Evolutionary conservation across 1,140 invertebrate genomes (phyloP).

Genomic region (Trachymyrmex septentrionalis): DNA sequence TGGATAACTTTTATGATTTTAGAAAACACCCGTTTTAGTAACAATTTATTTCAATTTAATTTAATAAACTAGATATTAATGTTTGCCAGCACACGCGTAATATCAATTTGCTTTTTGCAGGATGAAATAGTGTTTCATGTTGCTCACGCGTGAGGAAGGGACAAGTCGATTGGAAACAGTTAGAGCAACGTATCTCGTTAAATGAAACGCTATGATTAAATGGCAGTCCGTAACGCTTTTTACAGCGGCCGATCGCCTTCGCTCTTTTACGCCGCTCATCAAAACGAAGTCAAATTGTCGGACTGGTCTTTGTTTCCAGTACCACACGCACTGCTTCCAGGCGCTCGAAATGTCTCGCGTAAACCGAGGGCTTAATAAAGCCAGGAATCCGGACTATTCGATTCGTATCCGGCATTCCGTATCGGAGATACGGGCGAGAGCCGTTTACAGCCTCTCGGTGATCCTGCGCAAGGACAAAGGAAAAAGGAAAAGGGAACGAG

Average conservation of each 20-base stretch:
- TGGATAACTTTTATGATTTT: too few species aligned
- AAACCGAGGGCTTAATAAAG: constrained; percentile 77
- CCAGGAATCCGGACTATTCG: constrained; percentile 75
- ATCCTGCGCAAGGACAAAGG: constrained; percentile 63
- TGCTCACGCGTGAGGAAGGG: neutral
- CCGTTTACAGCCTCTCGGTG: constrained; percentile 72
- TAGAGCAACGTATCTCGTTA: constrained; percentile 39
- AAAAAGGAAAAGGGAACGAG: neutral
- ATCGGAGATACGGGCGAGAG: constrained; percentile 70
- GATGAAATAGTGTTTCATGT: neutral
- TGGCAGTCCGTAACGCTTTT: constrained; percentile 57
- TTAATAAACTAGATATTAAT: neutral
- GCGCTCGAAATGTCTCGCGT: constrained; percentile 73
- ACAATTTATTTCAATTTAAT: neutral
- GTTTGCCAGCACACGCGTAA: neutral
- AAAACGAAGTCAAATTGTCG: constrained; percentile 67
- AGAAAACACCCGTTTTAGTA: too few species aligned
- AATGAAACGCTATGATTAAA: constrained; percentile 64
- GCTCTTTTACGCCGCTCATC: constrained; percentile 69
- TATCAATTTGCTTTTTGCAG: neutral
- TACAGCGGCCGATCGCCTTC: constrained; percentile 52
- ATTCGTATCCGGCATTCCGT: constrained; percentile 74
- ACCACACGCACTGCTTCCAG: constrained; percentile 45
- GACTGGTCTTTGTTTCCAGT: constrained; percentile 72
- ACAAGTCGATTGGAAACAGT: constrained; percentile 48